phyloP scores from a whole-genome alignment of 2,113 vertebrate species.

The Jaculus jaculus region DNA sequence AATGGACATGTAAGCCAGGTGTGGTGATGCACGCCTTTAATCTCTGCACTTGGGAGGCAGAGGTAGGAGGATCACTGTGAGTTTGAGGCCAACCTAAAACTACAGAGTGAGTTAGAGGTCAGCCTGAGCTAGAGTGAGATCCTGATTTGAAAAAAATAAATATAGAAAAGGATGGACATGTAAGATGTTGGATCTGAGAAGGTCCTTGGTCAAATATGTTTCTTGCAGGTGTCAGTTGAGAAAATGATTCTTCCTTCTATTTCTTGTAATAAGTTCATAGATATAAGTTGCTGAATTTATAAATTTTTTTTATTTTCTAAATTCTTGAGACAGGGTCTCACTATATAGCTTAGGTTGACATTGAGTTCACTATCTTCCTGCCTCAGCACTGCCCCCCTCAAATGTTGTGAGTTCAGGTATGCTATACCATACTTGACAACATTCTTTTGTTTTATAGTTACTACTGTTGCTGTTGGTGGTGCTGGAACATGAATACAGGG shows the following conservation, averaged over 20 bases:
- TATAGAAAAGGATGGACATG: too few species aligned
- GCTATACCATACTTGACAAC: background rate
- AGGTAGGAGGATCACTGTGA: too few species aligned
- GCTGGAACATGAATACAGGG: too few species aligned
- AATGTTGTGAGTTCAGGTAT: background rate
- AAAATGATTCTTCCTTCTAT: background rate
- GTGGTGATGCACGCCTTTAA: background rate
- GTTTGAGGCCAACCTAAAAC: too few species aligned
- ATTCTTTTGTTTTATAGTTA: background rate
- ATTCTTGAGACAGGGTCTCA: background rate
- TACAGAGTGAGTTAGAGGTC: too few species aligned
- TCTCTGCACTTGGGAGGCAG: too few species aligned
- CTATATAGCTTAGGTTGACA: background rate
- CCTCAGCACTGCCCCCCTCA: background rate
- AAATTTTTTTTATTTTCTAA: background rate
- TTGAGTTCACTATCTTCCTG: background rate
- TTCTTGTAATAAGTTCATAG: background rate
- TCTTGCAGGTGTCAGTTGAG: background rate
- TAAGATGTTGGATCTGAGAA: background rate
- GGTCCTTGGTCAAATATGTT: background rate
- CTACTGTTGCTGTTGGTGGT: too few species aligned
- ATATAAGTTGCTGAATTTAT: background rate
- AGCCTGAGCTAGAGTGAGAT: too few species aligned
- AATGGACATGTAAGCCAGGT: background rate
- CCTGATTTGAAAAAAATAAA: too few species aligned